Conservation (phyloP, 1,140 invertebrate genomes). For the Limonius californicus region DNA sequence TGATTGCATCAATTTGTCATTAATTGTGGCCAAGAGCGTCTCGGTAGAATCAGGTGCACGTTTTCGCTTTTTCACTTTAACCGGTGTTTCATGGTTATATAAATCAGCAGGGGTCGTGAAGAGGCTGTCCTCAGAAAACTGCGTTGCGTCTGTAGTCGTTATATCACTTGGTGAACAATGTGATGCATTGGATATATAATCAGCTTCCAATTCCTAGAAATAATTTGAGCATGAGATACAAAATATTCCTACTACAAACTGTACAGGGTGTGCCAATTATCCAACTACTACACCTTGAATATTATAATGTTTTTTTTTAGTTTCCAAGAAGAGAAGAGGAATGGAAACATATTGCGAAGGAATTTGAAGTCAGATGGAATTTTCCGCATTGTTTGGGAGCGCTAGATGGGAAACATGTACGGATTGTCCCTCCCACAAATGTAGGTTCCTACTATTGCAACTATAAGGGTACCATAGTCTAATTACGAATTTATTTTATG, state of each 20-base stretch:
- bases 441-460: constrained; percentile 24
- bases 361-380: not conserved
- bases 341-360: not conserved
- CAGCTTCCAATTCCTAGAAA: not conserved
- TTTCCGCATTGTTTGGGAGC: constrained; percentile 15
- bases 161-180: too few relatives aligned
- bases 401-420: constrained; percentile 17
- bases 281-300: not conserved
- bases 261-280: not conserved
- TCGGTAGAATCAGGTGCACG: not conserved
- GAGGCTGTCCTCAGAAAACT: not conserved
- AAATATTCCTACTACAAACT: not conserved
- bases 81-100: not conserved
- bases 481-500: constrained; percentile 41
- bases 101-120: not conserved
- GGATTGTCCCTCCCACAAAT: not conserved
- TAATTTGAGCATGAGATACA: not conserved
- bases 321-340: not conserved
- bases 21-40: not conserved
- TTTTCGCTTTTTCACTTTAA: not conserved
- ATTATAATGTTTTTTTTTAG: not conserved
- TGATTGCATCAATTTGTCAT: not conserved
- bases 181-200: too few relatives aligned
- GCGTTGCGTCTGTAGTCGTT: not conserved
- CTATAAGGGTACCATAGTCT: constrained; percentile 41